Base-by-base conservation (phyloP, 2,888 invertebrate species). In the Spisula solida region DNA sequence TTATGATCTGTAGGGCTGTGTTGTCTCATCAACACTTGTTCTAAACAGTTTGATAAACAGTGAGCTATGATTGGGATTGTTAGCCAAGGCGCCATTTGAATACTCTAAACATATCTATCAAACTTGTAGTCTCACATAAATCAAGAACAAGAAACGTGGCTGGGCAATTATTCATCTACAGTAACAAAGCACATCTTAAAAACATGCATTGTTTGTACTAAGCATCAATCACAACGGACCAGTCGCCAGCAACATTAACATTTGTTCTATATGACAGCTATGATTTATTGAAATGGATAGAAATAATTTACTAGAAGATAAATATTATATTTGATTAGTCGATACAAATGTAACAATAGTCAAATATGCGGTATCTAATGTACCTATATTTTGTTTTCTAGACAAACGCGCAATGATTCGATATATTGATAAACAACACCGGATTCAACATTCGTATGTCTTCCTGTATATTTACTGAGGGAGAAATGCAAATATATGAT, bases 171-270 rank as follows among this genome's bases (percentile, higher is more conserved):
- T 25, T 66, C 6, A 66, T 66, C 60, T 66, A n/a, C 60, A 66
- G n/a, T n/a, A 66, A 25, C 20, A 25, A 10, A 66, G 60, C 4
- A 66, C n/a, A 66, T 41, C 60, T 66, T 66, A 66, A 66, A 66
- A 25, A 25, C 25, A 25, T 12, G 25, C 60, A 66, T 66, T 66
- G 25, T 66, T 25, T 66, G 25, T 25, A 66, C 25, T 5, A 5
- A 66, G 0, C 4, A 66, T 66, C n/a, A 66, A 66, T 66, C 25
- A 66, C 5, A 0, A 66, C 25, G 25, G 10, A 6, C 2, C 60
- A 66, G 60, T 66, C 60, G 60, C 60, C 60, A 66, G n/a, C 8
- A n/a, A 25, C 60, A 66, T 66, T 66, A 66, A 25, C 60, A 25
- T 66, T 66, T 66, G n/a, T 66, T 66, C 25, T 25, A 0, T 66